These are phyloP conservation scores for Acholoe squamosa DNA, from an alignment of 2,888 invertebrate genomes.

Conservation along the genomic window DNA sequence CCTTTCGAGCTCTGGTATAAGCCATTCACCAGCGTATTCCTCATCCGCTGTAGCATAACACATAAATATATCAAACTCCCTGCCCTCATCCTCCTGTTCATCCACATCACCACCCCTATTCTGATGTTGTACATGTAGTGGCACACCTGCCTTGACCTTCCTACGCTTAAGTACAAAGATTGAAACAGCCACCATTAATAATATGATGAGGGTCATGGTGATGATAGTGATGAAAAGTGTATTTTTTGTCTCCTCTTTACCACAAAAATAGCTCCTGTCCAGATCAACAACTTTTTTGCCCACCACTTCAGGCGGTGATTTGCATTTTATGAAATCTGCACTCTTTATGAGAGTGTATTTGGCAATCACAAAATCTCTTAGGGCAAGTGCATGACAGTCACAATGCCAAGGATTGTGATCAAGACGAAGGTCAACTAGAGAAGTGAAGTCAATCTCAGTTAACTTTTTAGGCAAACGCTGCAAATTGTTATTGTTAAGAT, in stretches of 20 bases:
- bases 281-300: not conserved
- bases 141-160: not conserved
- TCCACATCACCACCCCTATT: not conserved
- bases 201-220: not conserved
- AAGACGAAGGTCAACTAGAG: not conserved
- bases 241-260: not conserved
- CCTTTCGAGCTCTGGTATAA: not conserved
- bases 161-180: not conserved
- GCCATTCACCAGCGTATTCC: not conserved
- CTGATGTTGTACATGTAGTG: not conserved
- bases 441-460: not conserved
- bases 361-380: not conserved
- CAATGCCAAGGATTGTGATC: not conserved
- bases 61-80: conserved; percentile 14
- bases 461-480: not conserved
- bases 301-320: not conserved
- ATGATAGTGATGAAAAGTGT: not conserved
- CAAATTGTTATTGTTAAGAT: not conserved
- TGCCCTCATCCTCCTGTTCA: not conserved
- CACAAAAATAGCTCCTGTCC: not conserved
- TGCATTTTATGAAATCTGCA: not conserved
- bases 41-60: not conserved
- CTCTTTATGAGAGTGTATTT: not conserved
- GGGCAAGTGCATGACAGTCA: not conserved
- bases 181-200: not conserved